A percentile compares a stretch with the other conserved stretches of the same genome.
Conservation (phyloP, 2,113 vertebrate genomes). For the Cephalopholis sonnerati region DNA sequence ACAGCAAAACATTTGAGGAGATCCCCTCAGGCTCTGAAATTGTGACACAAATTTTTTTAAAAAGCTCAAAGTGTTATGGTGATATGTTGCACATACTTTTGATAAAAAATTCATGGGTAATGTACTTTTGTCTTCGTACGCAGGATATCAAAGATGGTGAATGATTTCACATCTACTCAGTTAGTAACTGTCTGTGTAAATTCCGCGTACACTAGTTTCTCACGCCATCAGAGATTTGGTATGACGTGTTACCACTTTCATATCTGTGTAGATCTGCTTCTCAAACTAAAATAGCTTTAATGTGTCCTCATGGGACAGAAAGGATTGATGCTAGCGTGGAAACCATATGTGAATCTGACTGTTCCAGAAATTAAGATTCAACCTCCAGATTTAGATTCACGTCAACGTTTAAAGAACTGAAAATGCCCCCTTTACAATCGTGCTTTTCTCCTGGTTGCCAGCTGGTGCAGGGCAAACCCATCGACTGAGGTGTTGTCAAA, state of each 20-base stretch:
- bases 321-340: neutral
- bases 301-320: neutral
- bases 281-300: neutral
- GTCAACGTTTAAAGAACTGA: no score
- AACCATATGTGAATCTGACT: neutral
- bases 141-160: neutral
- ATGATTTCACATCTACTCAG: neutral
- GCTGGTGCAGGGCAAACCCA: no score
- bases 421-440: no score
- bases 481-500: no score
- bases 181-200: slow-evolving; percentile 3
- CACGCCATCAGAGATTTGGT: neutral
- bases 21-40: neutral
- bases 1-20: neutral
- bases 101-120: no score
- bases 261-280: neutral
- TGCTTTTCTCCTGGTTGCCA: no score
- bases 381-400: neutral
- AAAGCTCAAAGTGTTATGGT: no score
- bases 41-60: neutral
- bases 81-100: neutral
- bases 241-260: neutral
- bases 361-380: neutral
- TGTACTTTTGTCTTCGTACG: neutral
- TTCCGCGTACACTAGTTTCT: neutral